Conservation (phyloP, 2,888 invertebrate species). For the Pandemis corylana region DNA sequence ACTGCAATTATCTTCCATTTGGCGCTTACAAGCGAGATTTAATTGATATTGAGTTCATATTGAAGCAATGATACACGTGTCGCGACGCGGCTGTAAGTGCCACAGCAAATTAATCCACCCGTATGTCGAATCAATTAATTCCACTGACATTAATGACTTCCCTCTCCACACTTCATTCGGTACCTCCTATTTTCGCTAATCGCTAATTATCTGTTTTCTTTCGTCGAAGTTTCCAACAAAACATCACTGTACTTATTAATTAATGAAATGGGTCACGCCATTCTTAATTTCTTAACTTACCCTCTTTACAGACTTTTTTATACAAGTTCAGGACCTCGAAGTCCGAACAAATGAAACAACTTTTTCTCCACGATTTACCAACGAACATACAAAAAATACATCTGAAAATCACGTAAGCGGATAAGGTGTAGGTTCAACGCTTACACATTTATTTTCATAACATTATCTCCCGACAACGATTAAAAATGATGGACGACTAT, state of each 20-base stretch:
- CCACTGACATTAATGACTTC: constrained; percentile 5
- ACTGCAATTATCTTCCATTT: constrained; percentile 40
- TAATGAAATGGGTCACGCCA: constrained; percentile 14
- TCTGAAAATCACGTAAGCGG: background rate
- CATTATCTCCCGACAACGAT: constrained; percentile 49
- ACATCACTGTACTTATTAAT: constrained; percentile 9
- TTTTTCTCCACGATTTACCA: background rate
- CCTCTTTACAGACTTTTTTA: constrained; percentile 13
- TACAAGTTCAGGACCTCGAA: background rate
- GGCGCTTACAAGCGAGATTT: constrained; percentile 28
- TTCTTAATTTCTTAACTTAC: constrained; percentile 33
- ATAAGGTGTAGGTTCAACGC: background rate
- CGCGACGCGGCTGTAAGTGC: constrained; percentile 19
- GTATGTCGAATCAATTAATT: constrained; percentile 30
- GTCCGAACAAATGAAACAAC: background rate
- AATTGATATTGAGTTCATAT: constrained; percentile 36
- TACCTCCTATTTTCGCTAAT: background rate
- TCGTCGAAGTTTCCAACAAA: constrained; percentile 3
- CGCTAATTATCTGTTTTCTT: background rate
- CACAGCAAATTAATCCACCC: constrained; percentile 23
- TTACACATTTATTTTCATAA: constrained; percentile 32
- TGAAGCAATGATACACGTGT: constrained; percentile 21
- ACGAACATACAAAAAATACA: background rate
- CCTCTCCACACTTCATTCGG: background rate
- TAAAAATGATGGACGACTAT: constrained; percentile 67